These are phyloP conservation scores for Cheilosia impressa DNA, from an alignment of 2,888 invertebrate species.

Conservation along the genomic window DNA sequence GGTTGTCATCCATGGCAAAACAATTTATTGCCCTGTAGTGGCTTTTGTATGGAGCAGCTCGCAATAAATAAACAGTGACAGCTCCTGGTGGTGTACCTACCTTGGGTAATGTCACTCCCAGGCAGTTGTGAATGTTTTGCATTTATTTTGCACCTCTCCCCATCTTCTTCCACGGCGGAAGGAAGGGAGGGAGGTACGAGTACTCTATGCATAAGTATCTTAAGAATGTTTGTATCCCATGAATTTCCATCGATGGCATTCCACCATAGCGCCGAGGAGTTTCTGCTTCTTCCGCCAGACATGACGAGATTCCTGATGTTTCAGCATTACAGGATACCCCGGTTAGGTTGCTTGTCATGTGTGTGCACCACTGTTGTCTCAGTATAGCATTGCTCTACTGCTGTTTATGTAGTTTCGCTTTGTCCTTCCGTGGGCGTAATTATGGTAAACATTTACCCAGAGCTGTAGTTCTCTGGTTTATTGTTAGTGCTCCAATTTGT, in stretches of 20 bases:
- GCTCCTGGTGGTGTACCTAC: constrained; percentile 35
- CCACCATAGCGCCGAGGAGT: background rate
- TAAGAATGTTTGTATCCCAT: constrained; percentile 43
- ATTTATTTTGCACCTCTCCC: constrained; percentile 23
- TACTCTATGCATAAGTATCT: constrained; percentile 19
- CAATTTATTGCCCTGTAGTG: constrained; percentile 63
- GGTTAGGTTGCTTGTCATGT: constrained; percentile 61
- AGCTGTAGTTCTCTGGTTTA: constrained; percentile 55
- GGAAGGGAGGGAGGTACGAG: background rate
- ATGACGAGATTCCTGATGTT: constrained; percentile 69
- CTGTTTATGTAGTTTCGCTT: constrained; percentile 47
- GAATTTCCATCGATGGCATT: constrained; percentile 46
- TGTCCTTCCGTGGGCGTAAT: constrained; percentile 66
- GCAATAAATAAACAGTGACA: constrained; percentile 72
- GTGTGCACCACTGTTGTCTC: constrained; percentile 35
- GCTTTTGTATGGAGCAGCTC: constrained; percentile 33
- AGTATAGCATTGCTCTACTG: constrained; percentile 22
- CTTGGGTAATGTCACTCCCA: constrained; percentile 22
- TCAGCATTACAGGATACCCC: constrained; percentile 23
- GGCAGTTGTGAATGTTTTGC: constrained; percentile 50
- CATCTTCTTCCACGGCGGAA: background rate
- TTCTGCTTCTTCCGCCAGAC: constrained; percentile 38
- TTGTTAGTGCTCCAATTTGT: constrained; percentile 60
- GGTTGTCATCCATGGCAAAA: constrained; percentile 44
- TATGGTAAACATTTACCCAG: constrained; percentile 72